A percentile compares a stretch with the other conserved stretches of the same genome.
Conservation (phyloP, 1,140 invertebrate species). For the Phthorimaea operculella region DNA sequence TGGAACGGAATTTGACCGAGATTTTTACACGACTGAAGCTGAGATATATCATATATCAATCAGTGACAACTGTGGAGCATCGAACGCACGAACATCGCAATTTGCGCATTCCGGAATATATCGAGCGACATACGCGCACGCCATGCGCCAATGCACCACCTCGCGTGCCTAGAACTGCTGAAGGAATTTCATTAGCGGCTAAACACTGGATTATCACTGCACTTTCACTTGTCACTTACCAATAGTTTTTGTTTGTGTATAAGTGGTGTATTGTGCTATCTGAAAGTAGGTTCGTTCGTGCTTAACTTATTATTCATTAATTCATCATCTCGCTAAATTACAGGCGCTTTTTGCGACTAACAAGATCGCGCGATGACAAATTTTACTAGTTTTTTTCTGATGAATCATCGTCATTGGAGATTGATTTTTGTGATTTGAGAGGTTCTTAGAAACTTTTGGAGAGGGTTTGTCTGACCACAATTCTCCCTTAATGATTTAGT, state of each 20-base stretch:
- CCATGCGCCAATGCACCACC: slow-evolving; percentile 25
- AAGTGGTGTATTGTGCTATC: slow-evolving; percentile 15
- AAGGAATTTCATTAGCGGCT: slow-evolving; percentile 26
- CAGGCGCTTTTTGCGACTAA: background rate
- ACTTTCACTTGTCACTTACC: slow-evolving; percentile 31
- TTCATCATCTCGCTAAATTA: no score
- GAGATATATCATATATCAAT: background rate
- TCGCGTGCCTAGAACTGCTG: slow-evolving; percentile 30
- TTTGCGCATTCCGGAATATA: slow-evolving; percentile 30
- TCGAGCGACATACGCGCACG: background rate
- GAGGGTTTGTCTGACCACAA: no score
- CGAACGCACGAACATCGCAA: slow-evolving; percentile 9
- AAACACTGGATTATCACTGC: slow-evolving; percentile 20
- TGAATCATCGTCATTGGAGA: background rate
- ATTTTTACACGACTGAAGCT: background rate
- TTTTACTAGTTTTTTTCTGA: background rate
- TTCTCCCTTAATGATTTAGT: no score
- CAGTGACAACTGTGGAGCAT: background rate
- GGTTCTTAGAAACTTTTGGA: no score
- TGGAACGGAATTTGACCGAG: background rate
- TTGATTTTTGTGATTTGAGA: background rate
- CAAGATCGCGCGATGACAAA: background rate
- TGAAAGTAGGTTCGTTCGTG: slow-evolving; percentile 13
- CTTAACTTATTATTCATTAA: background rate
- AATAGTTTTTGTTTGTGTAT: background rate